These are phyloP conservation scores for Cephus pygmeus DNA, from an alignment of 2,888 invertebrate species.

Conservation along the genomic window DNA sequence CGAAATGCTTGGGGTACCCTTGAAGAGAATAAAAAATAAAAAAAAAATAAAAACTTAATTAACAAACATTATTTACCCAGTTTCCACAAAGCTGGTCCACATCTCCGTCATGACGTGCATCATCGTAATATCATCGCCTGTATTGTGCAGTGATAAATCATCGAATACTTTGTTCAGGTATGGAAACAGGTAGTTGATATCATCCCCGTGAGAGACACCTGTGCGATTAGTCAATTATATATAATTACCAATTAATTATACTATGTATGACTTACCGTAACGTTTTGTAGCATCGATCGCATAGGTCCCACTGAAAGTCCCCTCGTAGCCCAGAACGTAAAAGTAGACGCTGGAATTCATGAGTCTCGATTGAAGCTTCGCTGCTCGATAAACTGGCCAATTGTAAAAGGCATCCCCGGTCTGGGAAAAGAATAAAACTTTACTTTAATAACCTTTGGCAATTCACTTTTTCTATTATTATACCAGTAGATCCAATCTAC, in stretches of 20 bases:
- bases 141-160: constrained; percentile 38
- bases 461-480: not conserved
- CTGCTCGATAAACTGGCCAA: constrained; percentile 36
- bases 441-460: not conserved
- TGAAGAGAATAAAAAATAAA: constrained; percentile 20
- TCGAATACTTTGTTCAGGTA: constrained; percentile 30
- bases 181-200: constrained; percentile 54
- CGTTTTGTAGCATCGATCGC: constrained; percentile 13
- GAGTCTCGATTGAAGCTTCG: constrained; percentile 28
- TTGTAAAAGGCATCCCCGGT: constrained; percentile 33
- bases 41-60: not conserved
- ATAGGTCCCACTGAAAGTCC: constrained; percentile 43
- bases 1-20: constrained; percentile 49
- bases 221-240: constrained; percentile 8
- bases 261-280: constrained; percentile 37
- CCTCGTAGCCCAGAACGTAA: constrained; percentile 49
- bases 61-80: constrained; percentile 43
- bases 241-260: not conserved
- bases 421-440: constrained; percentile 5
- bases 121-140: constrained; percentile 44
- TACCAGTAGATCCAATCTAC: not conserved
- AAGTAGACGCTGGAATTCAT: constrained; percentile 49
- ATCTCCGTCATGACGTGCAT: constrained; percentile 54
- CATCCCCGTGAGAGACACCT: constrained; percentile 51
- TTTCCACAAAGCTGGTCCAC: constrained; percentile 48